Percentiles rank a stretch among this genome's conserved stretches.
phyloP scores from a whole-genome alignment of 1,140 invertebrate genomes.

The Papilio machaon region DNA sequence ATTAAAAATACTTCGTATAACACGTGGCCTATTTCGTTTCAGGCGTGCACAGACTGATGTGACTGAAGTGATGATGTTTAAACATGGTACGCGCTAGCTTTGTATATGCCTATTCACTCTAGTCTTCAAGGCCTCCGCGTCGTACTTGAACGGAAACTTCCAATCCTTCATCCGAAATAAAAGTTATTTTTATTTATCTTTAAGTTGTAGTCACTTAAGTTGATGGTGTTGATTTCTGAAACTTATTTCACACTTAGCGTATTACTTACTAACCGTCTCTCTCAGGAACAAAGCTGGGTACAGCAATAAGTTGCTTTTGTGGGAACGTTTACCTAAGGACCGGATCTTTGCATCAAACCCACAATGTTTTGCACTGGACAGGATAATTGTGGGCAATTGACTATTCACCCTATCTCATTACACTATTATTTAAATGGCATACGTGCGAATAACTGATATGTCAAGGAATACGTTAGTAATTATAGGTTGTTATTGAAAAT shows the following conservation, averaged over 20 bases:
- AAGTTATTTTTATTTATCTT: too few relatives aligned
- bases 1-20: too few relatives aligned
- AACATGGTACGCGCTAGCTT: too few relatives aligned
- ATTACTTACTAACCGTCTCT: not conserved
- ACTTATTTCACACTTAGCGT: not conserved
- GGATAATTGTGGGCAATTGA: conserved; percentile 26
- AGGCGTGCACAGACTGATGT: too few relatives aligned
- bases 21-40: too few relatives aligned
- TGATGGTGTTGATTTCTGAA: not conserved
- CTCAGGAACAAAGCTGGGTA: not conserved
- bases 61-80: too few relatives aligned
- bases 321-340: not conserved
- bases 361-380: conserved; percentile 22
- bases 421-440: conserved; percentile 18
- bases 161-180: too few relatives aligned
- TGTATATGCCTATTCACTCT: too few relatives aligned
- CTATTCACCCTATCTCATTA: conserved; percentile 19
- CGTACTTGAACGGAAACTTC: too few relatives aligned
- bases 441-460: not conserved
- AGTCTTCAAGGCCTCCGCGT: too few relatives aligned
- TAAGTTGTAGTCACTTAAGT: not conserved
- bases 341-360: conserved; percentile 7
- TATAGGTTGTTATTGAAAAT: conserved; percentile 23
- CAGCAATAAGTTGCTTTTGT: not conserved
- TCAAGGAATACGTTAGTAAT: not conserved